Evolutionary conservation across 2,888 invertebrate species (phyloP).

Genomic region (Leptogaster cylindrica): DNA sequence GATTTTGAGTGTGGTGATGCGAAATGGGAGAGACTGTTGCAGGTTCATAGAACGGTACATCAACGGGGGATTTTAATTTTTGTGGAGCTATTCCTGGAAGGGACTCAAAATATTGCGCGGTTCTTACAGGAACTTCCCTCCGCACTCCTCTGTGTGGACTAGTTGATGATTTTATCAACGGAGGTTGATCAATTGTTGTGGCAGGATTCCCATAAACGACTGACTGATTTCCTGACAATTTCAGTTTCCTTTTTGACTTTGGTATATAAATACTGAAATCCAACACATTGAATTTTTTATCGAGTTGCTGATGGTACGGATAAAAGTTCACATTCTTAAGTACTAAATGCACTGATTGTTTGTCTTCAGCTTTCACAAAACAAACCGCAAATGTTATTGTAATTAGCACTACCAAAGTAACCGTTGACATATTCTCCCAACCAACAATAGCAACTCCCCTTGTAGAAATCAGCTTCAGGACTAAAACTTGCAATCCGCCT

Average conservation of each 20-base stretch:
- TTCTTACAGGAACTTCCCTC: neutral
- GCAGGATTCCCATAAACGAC: neutral
- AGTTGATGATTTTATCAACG: neutral
- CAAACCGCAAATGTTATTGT: neutral
- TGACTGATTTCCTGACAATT: neutral
- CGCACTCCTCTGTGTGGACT: neutral
- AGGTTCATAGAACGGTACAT: neutral
- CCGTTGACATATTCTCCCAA: neutral
- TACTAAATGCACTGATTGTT: constrained; percentile 29
- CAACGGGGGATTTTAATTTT: neutral
- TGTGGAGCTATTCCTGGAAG: constrained; percentile 1
- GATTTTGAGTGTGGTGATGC: neutral
- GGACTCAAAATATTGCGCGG: constrained; percentile 22
- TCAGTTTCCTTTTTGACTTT: neutral
- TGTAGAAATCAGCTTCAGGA: neutral
- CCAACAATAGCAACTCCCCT: neutral
- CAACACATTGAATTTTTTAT: constrained; percentile 36
- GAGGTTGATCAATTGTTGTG: neutral
- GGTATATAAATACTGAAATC: constrained; percentile 42
- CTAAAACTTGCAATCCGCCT: constrained; percentile 17
- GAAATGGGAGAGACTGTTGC: neutral
- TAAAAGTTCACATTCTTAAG: constrained; percentile 37
- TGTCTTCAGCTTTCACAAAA: neutral
- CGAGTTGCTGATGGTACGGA: neutral
- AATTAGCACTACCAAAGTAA: neutral